Percentiles rank a stretch among this genome's conserved stretches.
Conservation (phyloP, 2,113 vertebrate species). For the Chloropsis hardwickii region DNA sequence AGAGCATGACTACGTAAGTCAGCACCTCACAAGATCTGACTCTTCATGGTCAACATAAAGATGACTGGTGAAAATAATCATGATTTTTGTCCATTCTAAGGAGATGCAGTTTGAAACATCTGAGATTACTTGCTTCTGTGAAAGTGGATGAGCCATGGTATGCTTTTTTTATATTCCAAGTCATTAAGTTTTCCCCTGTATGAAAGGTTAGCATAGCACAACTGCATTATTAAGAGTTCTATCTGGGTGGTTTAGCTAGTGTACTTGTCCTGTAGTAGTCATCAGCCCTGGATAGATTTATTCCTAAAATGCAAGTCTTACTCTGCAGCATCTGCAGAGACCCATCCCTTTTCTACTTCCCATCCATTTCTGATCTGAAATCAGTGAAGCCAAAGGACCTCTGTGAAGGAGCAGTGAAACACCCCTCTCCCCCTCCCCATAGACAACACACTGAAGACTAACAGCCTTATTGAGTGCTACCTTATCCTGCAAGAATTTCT, state of each 20-base stretch:
- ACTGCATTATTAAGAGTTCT: neutral
- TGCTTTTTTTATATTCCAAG: neutral
- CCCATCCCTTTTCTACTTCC: neutral
- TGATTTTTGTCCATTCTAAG: neutral
- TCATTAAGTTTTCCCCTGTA: neutral
- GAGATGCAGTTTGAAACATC: neutral
- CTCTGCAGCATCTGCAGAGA: neutral
- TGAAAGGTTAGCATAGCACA: neutral
- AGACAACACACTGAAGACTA: neutral
- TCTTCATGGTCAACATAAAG: neutral
- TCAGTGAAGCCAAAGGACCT: neutral
- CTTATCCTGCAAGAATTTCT: neutral
- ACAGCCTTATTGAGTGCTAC: neutral
- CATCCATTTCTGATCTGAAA: neutral
- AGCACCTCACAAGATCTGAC: neutral
- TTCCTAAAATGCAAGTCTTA: neutral
- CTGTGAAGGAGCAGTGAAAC: neutral
- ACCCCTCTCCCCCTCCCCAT: neutral
- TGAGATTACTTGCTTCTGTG: neutral
- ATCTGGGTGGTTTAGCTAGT: neutral
- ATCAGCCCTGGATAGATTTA: neutral
- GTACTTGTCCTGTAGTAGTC: neutral
- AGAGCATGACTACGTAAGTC: neutral
- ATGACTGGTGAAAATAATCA: neutral
- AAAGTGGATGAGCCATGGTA: neutral